Evolutionary conservation across 2,888 invertebrate species (phyloP).

Genomic region (Abscondita cerata): DNA sequence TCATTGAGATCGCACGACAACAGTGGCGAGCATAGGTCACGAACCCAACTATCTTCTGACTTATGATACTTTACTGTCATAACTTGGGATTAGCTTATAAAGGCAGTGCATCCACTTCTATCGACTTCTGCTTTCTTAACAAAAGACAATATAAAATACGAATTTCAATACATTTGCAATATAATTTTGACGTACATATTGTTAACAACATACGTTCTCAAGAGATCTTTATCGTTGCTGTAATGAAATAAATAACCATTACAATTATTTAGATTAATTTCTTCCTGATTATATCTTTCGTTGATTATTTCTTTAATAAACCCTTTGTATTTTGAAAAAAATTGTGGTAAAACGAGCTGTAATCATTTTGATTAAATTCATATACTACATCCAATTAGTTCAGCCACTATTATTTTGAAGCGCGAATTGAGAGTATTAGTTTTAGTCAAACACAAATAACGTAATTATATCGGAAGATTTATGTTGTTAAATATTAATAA

Average conservation of each 20-base stretch:
- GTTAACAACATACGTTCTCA: neutral
- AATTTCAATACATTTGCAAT: constrained; percentile 4
- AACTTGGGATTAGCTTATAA: constrained; percentile 38
- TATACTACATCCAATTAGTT: no score
- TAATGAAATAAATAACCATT: neutral
- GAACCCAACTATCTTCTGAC: constrained; percentile 42
- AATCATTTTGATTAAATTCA: no score
- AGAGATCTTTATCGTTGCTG: neutral
- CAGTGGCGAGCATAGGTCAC: constrained; percentile 47
- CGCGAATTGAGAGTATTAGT: no score
- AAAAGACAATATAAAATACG: constrained; percentile 7
- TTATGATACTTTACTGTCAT: constrained; percentile 37
- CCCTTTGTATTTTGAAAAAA: no score
- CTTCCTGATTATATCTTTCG: no score
- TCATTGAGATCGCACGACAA: constrained; percentile 47
- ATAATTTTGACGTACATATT: constrained; percentile 7
- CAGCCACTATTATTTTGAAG: no score
- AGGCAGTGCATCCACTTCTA: constrained; percentile 22
- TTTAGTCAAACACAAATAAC: no score
- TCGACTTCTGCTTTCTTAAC: constrained; percentile 21
- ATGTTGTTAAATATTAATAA: no score
- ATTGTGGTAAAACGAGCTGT: no score
- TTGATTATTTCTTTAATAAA: no score
- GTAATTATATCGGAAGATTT: no score
- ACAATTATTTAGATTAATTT: no score